A percentile compares a stretch with the other conserved stretches of the same genome.
phyloP scores from a whole-genome alignment of 2,888 invertebrate species.

The Rhamnusium bicolor region DNA sequence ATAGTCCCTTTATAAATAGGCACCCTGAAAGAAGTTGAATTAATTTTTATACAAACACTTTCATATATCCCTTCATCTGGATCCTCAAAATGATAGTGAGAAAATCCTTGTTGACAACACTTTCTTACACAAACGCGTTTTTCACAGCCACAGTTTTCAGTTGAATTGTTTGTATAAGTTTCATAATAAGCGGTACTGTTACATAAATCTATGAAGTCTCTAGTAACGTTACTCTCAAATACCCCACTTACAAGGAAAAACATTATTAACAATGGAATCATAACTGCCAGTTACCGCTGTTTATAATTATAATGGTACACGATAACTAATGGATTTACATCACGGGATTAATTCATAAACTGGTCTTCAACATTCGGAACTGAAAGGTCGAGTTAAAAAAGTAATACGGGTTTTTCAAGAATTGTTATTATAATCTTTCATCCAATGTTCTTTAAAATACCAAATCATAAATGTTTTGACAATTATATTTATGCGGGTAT shows the following conservation, averaged over 20 bases:
- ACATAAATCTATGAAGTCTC: background rate
- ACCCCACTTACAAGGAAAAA: constrained; percentile 45
- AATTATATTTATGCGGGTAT: background rate
- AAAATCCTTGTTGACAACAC: constrained; percentile 17
- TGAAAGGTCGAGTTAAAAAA: constrained; percentile 1
- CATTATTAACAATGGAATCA: background rate
- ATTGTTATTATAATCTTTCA: background rate
- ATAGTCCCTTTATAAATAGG: constrained; percentile 27
- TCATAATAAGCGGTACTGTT: background rate
- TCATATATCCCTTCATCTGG: background rate
- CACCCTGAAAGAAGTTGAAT: constrained; percentile 27
- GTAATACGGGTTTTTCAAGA: constrained; percentile 15
- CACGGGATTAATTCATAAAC: background rate
- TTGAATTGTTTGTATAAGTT: background rate
- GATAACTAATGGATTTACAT: background rate
- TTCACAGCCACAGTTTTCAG: constrained; percentile 7
- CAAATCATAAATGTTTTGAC: background rate
- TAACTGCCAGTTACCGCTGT: background rate
- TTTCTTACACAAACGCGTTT: background rate
- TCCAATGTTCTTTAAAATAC: background rate
- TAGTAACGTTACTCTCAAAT: background rate
- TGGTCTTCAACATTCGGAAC: background rate
- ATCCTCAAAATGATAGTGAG: background rate
- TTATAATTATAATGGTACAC: background rate
- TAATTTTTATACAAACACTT: constrained; percentile 1